Evolutionary conservation across 2,888 invertebrate genomes (phyloP), one percentile per base, ranked within the genome.

Genomic region (Euphydryas editha): DNA sequence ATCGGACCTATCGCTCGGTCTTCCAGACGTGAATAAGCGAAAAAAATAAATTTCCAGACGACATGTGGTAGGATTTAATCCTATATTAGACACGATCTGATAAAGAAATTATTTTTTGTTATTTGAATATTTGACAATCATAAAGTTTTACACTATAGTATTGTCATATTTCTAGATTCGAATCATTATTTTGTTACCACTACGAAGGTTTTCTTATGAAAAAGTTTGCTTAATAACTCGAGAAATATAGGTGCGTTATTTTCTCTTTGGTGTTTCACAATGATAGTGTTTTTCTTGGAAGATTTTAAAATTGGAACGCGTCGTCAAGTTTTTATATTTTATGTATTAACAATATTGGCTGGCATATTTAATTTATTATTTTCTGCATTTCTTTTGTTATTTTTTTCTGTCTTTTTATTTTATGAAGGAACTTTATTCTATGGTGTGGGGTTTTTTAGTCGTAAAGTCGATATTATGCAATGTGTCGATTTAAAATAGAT

Each of bases 11-110:
- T 70, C 72, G 54, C 68, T 68, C 68, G 73, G 54, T 72, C 75
- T 72, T 73, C 72, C 76, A 76, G 73, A 73, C 73, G 75, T 75
- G 77, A 75, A 77, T 75, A 74, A 75, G 73, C 74, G 72, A 70
- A 73, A 73, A 72, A 71, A 71, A 73, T 71, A 69, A 63, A 68
- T 70, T 72, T 69, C 66, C 76, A 73, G 74, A 73, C 72, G 72
- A 73, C 67, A 71, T 68, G 67, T 67, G 75, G 62, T 63, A 61
- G 68, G 68, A 63, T 73, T 67, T 71, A 69, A 67, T 71, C 64
- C 60, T 64, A 54, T 65, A 65, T 57, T 57, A 71, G 51, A 59
- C 56, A n/a, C 24, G 42, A 20, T 17, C 51, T 58, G 58, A 20
- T 51, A 59, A 59, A 59, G 42, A 67, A 62, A 62, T 42, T 44